A percentile compares a stretch with the other conserved stretches of the same genome.
These are phyloP conservation scores for Zaprionus lachaisei DNA, from an alignment of 1,140 invertebrate genomes.

Conservation along the genomic window DNA sequence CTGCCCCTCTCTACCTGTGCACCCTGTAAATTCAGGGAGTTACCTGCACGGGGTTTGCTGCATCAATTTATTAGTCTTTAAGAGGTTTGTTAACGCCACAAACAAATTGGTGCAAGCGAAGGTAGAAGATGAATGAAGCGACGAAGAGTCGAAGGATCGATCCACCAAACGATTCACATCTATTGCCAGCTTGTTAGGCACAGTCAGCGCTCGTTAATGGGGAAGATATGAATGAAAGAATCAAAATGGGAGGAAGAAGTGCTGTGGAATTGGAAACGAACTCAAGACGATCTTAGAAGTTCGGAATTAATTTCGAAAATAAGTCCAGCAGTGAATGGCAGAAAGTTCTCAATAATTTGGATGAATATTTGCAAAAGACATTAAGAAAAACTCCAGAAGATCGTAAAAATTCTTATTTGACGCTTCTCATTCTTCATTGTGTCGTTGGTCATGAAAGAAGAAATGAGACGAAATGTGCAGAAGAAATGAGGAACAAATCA, in stretches of 20 bases:
- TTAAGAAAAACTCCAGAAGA: background rate
- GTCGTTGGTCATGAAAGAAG: too few relatives aligned
- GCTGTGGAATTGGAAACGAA: background rate
- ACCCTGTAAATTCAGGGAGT: constrained; percentile 74
- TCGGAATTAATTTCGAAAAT: background rate
- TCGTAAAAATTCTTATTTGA: background rate
- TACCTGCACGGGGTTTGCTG: constrained; percentile 45
- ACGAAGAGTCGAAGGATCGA: constrained; percentile 4
- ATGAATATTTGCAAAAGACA: background rate
- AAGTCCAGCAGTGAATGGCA: background rate
- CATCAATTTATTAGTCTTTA: constrained; percentile 75
- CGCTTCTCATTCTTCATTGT: too few relatives aligned
- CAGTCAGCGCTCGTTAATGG: background rate
- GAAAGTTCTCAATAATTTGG: background rate
- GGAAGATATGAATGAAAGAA: constrained; percentile 1
- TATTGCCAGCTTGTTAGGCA: constrained; percentile 31
- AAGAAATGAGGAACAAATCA: background rate
- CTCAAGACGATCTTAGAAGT: background rate
- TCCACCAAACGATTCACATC: constrained; percentile 6
- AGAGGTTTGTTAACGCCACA: constrained; percentile 75
- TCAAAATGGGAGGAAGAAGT: background rate
- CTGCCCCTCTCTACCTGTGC: background rate
- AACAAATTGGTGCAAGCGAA: constrained; percentile 25
- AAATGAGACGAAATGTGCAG: too few relatives aligned
- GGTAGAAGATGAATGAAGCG: constrained; percentile 25